These are phyloP conservation scores for Protosalanx chinensis DNA, from an alignment of 2,797 vertebrate genomes.

Conservation along the genomic window DNA sequence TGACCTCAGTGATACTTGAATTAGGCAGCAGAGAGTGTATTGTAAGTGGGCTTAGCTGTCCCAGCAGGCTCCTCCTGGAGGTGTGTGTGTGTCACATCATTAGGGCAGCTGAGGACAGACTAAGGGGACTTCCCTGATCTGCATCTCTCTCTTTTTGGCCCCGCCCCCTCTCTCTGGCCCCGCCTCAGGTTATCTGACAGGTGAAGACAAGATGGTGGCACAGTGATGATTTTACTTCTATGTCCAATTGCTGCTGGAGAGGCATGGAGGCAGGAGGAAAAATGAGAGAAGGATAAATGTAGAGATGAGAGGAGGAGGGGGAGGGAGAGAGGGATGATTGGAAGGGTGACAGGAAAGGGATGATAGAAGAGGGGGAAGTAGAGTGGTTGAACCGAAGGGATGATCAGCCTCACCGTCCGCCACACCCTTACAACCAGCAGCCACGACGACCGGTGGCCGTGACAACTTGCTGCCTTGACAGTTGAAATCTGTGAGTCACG, in stretches of 20 bases:
- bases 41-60: conserved; percentile 1
- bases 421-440: conserved; percentile 45
- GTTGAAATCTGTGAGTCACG: conserved; percentile 64
- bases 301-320: background rate
- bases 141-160: too few relatives aligned
- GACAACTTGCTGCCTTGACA: conserved; percentile 40
- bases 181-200: too few relatives aligned
- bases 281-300: too few relatives aligned
- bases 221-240: too few relatives aligned
- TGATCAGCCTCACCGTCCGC: conserved; percentile 44
- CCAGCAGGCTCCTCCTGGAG: background rate
- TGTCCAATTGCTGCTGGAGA: background rate
- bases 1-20: conserved; percentile 1
- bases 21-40: background rate
- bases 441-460: background rate
- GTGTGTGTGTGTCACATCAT: background rate
- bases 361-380: background rate
- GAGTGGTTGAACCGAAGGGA: conserved; percentile 6
- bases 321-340: background rate
- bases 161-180: too few relatives aligned
- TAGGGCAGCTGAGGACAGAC: too few relatives aligned
- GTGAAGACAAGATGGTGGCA: too few relatives aligned
- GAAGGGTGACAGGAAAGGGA: background rate
- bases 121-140: too few relatives aligned
- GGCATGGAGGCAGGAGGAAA: background rate